Evolutionary conservation across 1,140 invertebrate genomes (phyloP).

Genomic region (Copidosoma floridanum): DNA sequence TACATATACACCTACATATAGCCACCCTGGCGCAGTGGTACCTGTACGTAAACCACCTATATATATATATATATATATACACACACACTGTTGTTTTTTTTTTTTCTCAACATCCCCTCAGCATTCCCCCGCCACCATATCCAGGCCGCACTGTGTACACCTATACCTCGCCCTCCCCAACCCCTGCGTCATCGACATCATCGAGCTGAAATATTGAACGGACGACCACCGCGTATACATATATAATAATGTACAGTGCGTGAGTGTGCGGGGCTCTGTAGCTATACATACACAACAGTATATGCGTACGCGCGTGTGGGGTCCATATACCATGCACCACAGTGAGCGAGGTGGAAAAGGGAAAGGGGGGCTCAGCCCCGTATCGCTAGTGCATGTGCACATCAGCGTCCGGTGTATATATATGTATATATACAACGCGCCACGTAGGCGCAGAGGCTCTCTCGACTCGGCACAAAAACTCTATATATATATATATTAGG

Average conservation of each 20-base stretch:
- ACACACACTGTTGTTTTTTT: slow-evolving; percentile 17
- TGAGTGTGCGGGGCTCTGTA: neutral
- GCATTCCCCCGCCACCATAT: neutral
- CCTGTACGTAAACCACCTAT: too few relatives aligned
- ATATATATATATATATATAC: neutral
- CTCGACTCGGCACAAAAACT: slow-evolving; percentile 3
- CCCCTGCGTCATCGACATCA: slow-evolving; percentile 22
- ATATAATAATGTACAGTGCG: neutral
- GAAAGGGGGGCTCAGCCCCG: too few relatives aligned
- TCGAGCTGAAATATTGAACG: slow-evolving; percentile 28
- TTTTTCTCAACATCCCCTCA: slow-evolving; percentile 5
- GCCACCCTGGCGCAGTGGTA: too few relatives aligned
- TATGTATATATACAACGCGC: too few relatives aligned
- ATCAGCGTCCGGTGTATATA: too few relatives aligned
- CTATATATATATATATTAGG: too few relatives aligned
- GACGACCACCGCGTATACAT: neutral
- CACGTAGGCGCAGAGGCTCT: neutral
- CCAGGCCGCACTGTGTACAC: too few relatives aligned
- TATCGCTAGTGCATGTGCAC: too few relatives aligned
- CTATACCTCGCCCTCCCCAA: neutral
- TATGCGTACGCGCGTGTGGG: too few relatives aligned
- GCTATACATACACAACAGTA: slow-evolving; percentile 16
- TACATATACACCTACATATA: neutral
- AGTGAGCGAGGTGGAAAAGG: too few relatives aligned
- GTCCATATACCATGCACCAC: too few relatives aligned